phyloP scores from a whole-genome alignment of 1,140 invertebrate genomes.

The Papilio glaucus region DNA sequence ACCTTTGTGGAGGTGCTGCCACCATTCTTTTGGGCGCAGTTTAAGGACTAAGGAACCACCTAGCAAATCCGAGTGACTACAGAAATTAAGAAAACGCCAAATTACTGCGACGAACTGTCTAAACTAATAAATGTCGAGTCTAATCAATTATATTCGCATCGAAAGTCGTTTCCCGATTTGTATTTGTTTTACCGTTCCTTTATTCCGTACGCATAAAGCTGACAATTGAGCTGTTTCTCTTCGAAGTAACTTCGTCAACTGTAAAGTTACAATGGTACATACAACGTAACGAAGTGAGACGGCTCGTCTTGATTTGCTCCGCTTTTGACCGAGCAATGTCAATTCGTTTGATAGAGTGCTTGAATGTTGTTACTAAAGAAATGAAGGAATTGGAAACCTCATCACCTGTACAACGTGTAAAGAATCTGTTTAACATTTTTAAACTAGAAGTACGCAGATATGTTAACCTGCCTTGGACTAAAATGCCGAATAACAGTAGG shows the following conservation, averaged over 20 bases:
- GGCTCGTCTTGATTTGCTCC: conserved; percentile 22
- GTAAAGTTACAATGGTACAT: background rate
- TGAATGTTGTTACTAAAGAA: background rate
- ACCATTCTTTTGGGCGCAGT: too few relatives aligned
- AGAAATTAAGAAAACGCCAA: background rate
- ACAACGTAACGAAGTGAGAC: conserved; percentile 8
- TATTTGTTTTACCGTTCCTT: background rate
- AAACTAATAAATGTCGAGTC: conserved; percentile 31
- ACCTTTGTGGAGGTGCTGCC: too few relatives aligned
- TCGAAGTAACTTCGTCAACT: background rate
- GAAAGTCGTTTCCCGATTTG: conserved; percentile 23
- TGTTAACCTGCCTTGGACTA: too few relatives aligned
- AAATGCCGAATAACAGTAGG: background rate
- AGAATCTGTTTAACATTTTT: too few relatives aligned
- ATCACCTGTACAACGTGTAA: background rate
- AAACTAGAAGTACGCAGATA: too few relatives aligned
- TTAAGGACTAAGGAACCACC: too few relatives aligned
- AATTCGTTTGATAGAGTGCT: conserved; percentile 2
- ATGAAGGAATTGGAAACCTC: conserved; percentile 6
- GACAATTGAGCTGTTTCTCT: background rate
- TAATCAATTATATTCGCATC: conserved; percentile 30
- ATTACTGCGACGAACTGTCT: conserved; percentile 28
- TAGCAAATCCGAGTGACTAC: background rate
- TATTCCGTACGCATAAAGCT: background rate
- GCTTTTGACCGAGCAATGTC: conserved; percentile 22